Percentiles rank a stretch among this genome's conserved stretches.
phyloP scores from a whole-genome alignment of 2,888 invertebrate species.

The Julus scanicus region DNA sequence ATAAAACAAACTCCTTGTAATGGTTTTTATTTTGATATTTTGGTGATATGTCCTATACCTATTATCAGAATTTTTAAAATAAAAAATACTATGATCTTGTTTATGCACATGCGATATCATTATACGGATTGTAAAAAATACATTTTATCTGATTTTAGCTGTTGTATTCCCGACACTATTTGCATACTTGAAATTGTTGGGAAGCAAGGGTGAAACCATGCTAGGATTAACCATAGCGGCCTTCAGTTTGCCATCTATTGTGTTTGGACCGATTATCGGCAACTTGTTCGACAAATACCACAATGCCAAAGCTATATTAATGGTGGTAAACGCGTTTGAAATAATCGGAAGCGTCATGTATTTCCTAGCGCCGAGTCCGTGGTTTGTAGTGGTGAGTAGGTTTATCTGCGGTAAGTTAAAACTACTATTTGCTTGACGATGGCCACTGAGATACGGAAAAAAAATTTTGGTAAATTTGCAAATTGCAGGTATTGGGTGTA shows the following conservation, averaged over 20 bases:
- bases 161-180: slow-evolving; percentile 68
- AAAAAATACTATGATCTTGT: too few species aligned
- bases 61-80: too few species aligned
- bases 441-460: background rate
- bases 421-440: background rate
- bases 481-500: slow-evolving; percentile 65
- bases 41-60: too few species aligned
- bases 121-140: background rate
- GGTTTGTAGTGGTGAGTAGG: slow-evolving; percentile 66
- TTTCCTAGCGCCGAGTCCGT: slow-evolving; percentile 66
- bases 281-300: slow-evolving; percentile 65
- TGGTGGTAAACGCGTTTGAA: slow-evolving; percentile 64
- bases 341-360: slow-evolving; percentile 67
- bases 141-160: slow-evolving; percentile 61
- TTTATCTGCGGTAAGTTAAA: slow-evolving; percentile 65
- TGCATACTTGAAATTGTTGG: slow-evolving; percentile 65
- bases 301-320: slow-evolving; percentile 64
- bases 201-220: slow-evolving; percentile 65
- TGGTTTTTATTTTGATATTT: too few species aligned
- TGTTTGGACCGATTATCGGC: slow-evolving; percentile 66
- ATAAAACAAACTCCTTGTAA: too few species aligned
- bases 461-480: background rate
- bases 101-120: too few species aligned
- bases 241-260: slow-evolving; percentile 66
- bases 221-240: slow-evolving; percentile 67